These are phyloP conservation scores for Tetrao urogallus DNA, from an alignment of 2,113 vertebrate genomes.

Conservation along the genomic window DNA sequence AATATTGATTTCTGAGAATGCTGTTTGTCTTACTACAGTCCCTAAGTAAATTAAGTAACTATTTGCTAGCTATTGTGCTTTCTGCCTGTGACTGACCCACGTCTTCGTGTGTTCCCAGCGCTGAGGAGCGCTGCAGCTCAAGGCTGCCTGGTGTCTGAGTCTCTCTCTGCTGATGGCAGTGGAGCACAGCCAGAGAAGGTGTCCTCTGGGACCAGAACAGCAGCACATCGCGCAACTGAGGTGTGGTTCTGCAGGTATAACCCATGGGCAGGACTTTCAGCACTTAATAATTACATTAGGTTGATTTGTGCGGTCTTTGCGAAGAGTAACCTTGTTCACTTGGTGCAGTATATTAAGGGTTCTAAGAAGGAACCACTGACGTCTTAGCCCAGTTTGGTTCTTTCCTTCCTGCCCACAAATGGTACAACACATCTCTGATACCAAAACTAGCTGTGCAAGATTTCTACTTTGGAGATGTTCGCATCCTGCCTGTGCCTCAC, in stretches of 20 bases:
- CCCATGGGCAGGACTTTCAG: not conserved
- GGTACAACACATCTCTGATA: not conserved
- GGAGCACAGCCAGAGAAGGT: not conserved
- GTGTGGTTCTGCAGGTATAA: slow-evolving; percentile 30
- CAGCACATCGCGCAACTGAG: not conserved
- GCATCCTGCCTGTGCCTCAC: not conserved
- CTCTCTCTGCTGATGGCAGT: not conserved
- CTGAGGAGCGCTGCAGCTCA: not conserved
- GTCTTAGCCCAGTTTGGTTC: not conserved
- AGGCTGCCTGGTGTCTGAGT: not conserved
- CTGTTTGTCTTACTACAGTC: not conserved
- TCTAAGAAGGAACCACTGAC: not conserved
- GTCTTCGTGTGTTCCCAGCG: not conserved
- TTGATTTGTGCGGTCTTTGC: not conserved
- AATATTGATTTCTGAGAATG: not conserved
- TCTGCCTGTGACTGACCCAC: not conserved
- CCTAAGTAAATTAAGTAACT: not conserved
- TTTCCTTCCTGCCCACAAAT: not conserved
- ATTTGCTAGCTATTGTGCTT: not conserved
- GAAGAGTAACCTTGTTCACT: not conserved
- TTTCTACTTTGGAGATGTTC: not conserved
- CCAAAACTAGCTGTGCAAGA: not conserved
- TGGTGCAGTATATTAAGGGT: not conserved
- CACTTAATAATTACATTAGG: not conserved
- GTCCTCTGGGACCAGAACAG: not conserved